Evolutionary conservation across 2,113 vertebrate species (phyloP), one percentile per base, ranked within the genome.

Genomic region (Siniperca chuatsi): DNA sequence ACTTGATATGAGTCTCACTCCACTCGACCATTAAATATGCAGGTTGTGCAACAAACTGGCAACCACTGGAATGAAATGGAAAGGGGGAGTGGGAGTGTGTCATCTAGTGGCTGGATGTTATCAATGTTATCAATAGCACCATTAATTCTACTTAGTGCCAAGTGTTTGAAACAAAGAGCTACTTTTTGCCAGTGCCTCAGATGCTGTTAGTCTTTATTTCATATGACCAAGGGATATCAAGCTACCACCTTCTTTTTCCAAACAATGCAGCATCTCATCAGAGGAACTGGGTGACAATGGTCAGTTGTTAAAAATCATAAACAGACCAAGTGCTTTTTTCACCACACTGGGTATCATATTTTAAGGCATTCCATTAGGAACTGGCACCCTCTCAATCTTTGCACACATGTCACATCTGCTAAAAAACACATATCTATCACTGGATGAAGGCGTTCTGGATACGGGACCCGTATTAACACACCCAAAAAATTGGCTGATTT

Each of bases 391-490:
- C 81, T 91, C 87, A 77, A 78, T 89, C 79, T 84, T 72, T 71
- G 55, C 67, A 54, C 55, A 75, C 35, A 71, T 58, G 33, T 62
- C 75, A 83, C 65, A n/a, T 74, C 62, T 78, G 54, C 79, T 83
- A 44, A 75, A 83, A 90, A 82, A 75, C 79, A 82, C 78, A 67
- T 18, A 87, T 87, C 70, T 40, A 87, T 89, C 87, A 83, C 61
- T 50, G 77, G 50, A 86, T 83, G 73, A 75, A 82, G 81, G 82
- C 29, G 21, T 84, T 78, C 29, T 74, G 83, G 76, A 93, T 95
- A 89, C 76, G 90, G 92, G 94, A 8, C 92, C 83, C 89, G 86
- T 86, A 94, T 92, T 87, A 79, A 78, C 76, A 35, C n/a, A 44
- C 42, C 46, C 15, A 10, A 54, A 68, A 84, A 81, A 79, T 44